Percentiles rank a stretch among this genome's conserved stretches.
These are phyloP conservation scores for Corydoras maculifer DNA, from an alignment of 2,113 vertebrate species.

Conservation along the genomic window DNA sequence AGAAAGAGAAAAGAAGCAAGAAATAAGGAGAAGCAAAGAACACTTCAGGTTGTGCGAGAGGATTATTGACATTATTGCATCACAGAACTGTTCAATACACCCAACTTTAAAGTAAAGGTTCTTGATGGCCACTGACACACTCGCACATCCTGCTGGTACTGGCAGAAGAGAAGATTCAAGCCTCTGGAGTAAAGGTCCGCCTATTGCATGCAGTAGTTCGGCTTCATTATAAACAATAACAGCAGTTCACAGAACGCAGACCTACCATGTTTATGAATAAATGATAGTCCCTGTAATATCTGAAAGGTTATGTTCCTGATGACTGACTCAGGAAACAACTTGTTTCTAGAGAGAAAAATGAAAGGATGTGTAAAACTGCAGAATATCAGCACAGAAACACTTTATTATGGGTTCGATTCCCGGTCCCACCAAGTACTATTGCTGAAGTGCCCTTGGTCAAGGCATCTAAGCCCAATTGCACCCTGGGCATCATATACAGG, in stretches of 20 bases:
- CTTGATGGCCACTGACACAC: slow-evolving; percentile 7
- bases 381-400: background rate
- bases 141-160: slow-evolving; percentile 44
- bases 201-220: slow-evolving; percentile 23
- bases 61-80: background rate
- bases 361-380: slow-evolving; percentile 37
- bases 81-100: background rate
- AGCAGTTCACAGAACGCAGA: slow-evolving; percentile 40
- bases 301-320: slow-evolving; percentile 99
- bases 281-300: slow-evolving; percentile 93
- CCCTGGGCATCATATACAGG: too few species aligned
- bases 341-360: slow-evolving; percentile 80
- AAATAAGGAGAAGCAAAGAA: slow-evolving; percentile 31
- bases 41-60: slow-evolving; percentile 48
- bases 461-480: too few species aligned
- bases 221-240: slow-evolving; percentile 24
- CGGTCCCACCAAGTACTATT: too few species aligned
- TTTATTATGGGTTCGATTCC: too few species aligned
- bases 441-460: too few species aligned
- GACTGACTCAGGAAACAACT: slow-evolving; percentile 92
- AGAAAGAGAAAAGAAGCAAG: slow-evolving; percentile 14
- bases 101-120: background rate
- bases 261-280: slow-evolving; percentile 98
- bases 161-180: slow-evolving; percentile 22
- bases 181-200: slow-evolving; percentile 25